Evolutionary conservation across 2,113 vertebrate genomes (phyloP), one percentile per base, ranked within the genome.

Genomic region (Dipodomys spectabilis): DNA sequence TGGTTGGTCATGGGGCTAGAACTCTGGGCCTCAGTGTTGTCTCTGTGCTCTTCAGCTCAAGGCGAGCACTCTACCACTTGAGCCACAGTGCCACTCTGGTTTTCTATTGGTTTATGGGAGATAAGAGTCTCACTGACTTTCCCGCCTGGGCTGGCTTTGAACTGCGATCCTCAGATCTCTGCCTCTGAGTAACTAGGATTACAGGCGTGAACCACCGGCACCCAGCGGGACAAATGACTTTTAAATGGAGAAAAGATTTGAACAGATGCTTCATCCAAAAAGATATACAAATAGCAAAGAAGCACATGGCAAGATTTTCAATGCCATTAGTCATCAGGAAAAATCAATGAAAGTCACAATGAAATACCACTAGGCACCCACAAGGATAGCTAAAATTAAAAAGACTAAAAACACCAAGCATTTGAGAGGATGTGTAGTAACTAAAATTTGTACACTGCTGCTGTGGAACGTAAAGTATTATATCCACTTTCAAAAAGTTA

Each of bases 271-370:
- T 95, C 35, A 80, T 53, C 30, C 30, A 77, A 85, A 79, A 83
- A 91, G 30, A 89, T 60, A 75, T 2, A 83, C 3, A 25, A 83
- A 73, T 4, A 91, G 35, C 45, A 93, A 95, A 86, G 30, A 92
- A 92, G 68, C 69, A 83, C 65, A 92, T 4, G 27, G 65, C 68
- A 95, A 88, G 57, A 80, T 73, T 90, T 95, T 85, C 62, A 95
- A 85, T 25, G 72, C 72, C 57, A 95, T 79, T 90, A 88, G 27
- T 92, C 85, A 95, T 69, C 32, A 86, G 92, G 35, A 93, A 89
- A 94, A 91, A 82, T 95, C 53, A 86, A 89, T 82, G 73, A 92
- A 96, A 85, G 82, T 85, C 71, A 91, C 9, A 96, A 82, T 27
- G 88, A 79, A 87, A 92, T 69, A 78, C 6, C 19, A 45, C 28